Percentiles rank a stretch among this genome's conserved stretches.
These are phyloP conservation scores for Ashinkailepas kermadecensis DNA, from an alignment of 2,888 invertebrate species.

Conservation along the genomic window DNA sequence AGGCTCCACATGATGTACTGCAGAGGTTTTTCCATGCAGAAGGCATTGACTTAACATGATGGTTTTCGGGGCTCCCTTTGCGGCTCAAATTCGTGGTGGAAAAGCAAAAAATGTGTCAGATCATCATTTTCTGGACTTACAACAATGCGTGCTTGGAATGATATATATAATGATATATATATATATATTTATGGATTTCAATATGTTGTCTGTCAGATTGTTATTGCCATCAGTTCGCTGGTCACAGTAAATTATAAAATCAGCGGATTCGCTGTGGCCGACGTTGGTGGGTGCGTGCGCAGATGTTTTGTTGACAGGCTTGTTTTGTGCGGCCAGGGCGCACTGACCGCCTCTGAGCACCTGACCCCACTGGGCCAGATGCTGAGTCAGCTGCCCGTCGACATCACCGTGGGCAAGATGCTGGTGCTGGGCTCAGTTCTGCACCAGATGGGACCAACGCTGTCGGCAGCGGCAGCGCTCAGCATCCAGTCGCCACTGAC, in stretches of 20 bases:
- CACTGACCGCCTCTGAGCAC: constrained; percentile 67
- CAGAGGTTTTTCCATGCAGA: no score
- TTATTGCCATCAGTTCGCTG: constrained; percentile 87
- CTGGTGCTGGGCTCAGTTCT: constrained; percentile 84
- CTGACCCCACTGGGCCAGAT: constrained; percentile 80
- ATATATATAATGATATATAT: no score
- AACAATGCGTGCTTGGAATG: no score
- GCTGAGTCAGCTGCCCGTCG: constrained; percentile 82
- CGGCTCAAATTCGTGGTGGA: no score
- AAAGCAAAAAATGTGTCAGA: no score
- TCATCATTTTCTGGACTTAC: no score
- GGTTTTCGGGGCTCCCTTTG: no score
- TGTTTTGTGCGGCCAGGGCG: constrained; percentile 84
- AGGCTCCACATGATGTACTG: no score
- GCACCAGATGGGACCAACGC: constrained; percentile 68
- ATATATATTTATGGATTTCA: no score
- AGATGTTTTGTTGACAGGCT: constrained; percentile 67
- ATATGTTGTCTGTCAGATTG: no score
- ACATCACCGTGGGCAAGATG: constrained; percentile 92
- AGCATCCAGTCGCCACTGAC: constrained; percentile 92
- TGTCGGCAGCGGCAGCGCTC: constrained; percentile 82
- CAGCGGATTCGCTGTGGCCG: constrained; percentile 91
- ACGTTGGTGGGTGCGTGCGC: constrained; percentile 73
- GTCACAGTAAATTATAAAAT: constrained; percentile 79
- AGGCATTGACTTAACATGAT: no score